Conservation (phyloP, 2,113 vertebrate genomes). For the Gambusia holbrooki region DNA sequence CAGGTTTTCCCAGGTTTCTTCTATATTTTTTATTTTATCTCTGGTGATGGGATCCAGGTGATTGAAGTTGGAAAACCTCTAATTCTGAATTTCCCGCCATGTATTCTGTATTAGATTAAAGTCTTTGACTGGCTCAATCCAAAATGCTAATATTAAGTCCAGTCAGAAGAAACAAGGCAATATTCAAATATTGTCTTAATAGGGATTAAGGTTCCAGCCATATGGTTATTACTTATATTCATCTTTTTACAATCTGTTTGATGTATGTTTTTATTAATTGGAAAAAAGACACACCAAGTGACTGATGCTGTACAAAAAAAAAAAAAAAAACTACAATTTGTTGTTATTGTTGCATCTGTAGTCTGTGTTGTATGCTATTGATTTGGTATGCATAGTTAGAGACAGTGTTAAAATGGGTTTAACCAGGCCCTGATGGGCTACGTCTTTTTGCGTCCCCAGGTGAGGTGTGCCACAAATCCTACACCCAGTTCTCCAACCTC, state of each 20-base stretch:
- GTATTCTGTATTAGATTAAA: neutral
- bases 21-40: neutral
- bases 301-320: neutral
- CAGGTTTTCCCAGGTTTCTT: neutral
- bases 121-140: neutral
- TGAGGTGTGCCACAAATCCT: slow-evolving; percentile 99
- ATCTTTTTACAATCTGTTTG: neutral
- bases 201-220: neutral
- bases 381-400: slow-evolving; percentile 75
- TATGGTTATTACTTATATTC: neutral
- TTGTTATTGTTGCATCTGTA: neutral
- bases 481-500: slow-evolving; percentile 99
- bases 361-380: slow-evolving; percentile 51
- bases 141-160: too few relatives aligned
- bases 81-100: neutral
- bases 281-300: neutral
- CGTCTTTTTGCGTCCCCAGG: slow-evolving; percentile 85
- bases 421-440: slow-evolving; percentile 82
- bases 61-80: neutral
- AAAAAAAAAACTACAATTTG: neutral
- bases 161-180: too few relatives aligned
- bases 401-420: slow-evolving; percentile 85
- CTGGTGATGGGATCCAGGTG: neutral
- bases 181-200: neutral
- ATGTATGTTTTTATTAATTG: neutral